A percentile compares a stretch with the other conserved stretches of the same genome.
Conservation (phyloP, 2,888 invertebrate genomes). For the Prosapia bicincta region DNA sequence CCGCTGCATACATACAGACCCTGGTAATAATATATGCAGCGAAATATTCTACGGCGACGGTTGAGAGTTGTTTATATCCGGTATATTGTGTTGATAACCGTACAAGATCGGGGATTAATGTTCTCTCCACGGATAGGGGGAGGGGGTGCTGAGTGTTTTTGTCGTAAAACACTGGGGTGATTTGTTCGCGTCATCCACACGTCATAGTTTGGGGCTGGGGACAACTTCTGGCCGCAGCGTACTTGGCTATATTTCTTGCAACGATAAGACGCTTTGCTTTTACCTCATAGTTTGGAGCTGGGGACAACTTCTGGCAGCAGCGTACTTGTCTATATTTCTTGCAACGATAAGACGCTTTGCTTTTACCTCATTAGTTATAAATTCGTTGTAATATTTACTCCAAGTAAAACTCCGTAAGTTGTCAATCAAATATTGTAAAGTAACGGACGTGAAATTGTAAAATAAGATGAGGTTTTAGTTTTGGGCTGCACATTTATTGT, state of each 20-base stretch:
- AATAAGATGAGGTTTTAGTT: too few relatives aligned
- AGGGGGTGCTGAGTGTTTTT: slow-evolving; percentile 15
- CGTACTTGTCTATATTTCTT: not conserved
- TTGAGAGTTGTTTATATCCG: not conserved
- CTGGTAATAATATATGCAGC: too few relatives aligned
- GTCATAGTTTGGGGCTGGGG: not conserved
- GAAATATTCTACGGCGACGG: too few relatives aligned
- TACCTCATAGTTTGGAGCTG: not conserved
- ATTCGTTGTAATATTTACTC: too few relatives aligned
- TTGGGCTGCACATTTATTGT: too few relatives aligned
- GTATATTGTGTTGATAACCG: not conserved
- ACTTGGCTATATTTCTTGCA: not conserved
- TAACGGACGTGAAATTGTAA: too few relatives aligned
- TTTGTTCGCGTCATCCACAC: slow-evolving; percentile 23
- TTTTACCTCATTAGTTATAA: too few relatives aligned
- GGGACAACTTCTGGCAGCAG: not conserved
- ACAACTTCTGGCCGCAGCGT: not conserved
- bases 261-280: too few relatives aligned
- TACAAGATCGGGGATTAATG: slow-evolving; percentile 12
- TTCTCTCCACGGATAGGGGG: not conserved
- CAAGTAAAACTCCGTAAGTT: too few relatives aligned
- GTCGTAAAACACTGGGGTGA: slow-evolving; percentile 24
- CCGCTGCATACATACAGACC: too few relatives aligned
- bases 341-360: too few relatives aligned
- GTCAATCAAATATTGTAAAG: too few relatives aligned